Evolutionary conservation across 2,113 vertebrate species (phyloP).

Genomic region (Leptocoma aspasia): DNA sequence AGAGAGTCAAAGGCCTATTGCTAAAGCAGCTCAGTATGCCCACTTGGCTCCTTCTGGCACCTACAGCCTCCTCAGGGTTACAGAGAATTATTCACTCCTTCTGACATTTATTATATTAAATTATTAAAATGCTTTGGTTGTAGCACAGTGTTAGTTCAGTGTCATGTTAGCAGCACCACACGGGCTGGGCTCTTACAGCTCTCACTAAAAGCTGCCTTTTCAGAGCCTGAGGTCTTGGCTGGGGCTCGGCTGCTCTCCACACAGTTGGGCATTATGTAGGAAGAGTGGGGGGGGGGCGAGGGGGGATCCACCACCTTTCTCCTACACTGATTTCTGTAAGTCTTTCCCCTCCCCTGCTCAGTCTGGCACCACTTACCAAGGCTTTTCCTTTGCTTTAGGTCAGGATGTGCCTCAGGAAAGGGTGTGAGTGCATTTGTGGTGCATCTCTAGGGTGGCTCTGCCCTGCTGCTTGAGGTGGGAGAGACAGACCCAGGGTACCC

Average conservation of each 20-base stretch:
- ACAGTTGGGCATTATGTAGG: slow-evolving; percentile 53
- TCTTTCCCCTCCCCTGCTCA: not conserved
- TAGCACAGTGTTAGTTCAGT: slow-evolving; percentile 57
- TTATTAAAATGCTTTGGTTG: slow-evolving; percentile 54
- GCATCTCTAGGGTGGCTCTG: not conserved
- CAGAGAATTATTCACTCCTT: slow-evolving; percentile 59
- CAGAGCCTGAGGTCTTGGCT: slow-evolving; percentile 20
- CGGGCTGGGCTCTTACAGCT: not conserved
- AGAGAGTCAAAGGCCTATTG: slow-evolving; percentile 41
- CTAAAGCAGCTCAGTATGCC: slow-evolving; percentile 15
- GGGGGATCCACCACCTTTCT: not conserved
- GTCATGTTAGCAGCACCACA: slow-evolving; percentile 23
- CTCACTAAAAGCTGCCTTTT: slow-evolving; percentile 40
- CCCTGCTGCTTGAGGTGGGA: not conserved
- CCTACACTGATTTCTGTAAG: not conserved
- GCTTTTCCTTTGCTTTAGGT: not conserved
- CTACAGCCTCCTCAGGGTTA: slow-evolving; percentile 22
- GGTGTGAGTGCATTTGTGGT: fast-evolving
- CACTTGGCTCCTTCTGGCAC: slow-evolving; percentile 39
- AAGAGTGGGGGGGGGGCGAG: not conserved
- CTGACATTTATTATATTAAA: slow-evolving; percentile 61
- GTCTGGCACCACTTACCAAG: not conserved
- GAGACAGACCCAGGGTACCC: not conserved
- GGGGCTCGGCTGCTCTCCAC: not conserved
- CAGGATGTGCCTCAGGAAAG: not conserved